Base-by-base conservation (phyloP, 2,113 vertebrate species). In the Pholis gunnellus region DNA sequence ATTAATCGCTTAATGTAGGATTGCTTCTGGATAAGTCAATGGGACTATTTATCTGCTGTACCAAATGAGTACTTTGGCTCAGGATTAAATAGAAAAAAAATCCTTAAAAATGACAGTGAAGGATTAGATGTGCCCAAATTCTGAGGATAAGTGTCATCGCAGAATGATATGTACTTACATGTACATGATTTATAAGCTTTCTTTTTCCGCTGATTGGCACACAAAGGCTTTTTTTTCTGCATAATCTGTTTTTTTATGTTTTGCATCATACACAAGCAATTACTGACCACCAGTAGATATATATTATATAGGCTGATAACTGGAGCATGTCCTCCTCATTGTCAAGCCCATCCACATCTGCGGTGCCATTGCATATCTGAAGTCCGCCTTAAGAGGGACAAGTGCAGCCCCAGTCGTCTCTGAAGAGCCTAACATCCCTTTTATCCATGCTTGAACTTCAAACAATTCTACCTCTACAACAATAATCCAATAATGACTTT, bases 401-500 rank as follows among this genome's bases (percentile, higher is more conserved):
- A 92, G 90, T 79, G 38, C 78, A 50, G 75, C 86, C 89, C 83
- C 65, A 57, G 90, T 87, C 67, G 59, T 79, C 88, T 54, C 72
- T 94, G 67, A 91, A 94, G 94, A 82, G 88, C 78, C 85, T 70
- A 76, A 25, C 83, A 85, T 88, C 80, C 87, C 87, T 87, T 89
- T 93, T 88, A 85, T 90, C 86, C 79, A 83, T 85, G 85, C 93
- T 94, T 93, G 92, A 93, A 93, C 92, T 91, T 90, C 87, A 94
- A 94, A 94, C 91, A 94, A 86, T 92, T 72, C 89, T 87, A 25
- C 84, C 83, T 92, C 90, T 91, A 91, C 90, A 89, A 92, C 91
- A 93, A 93, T 95, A 94, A 93, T 95, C 92, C 91, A 93, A 94
- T 95, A 94, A 93, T 91, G 89, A 86, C 88, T 88, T 92, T 87